Evolutionary conservation across 2,888 invertebrate genomes (phyloP), one percentile per base, ranked within the genome.

Genomic region (Cosmopolites sordidus): DNA sequence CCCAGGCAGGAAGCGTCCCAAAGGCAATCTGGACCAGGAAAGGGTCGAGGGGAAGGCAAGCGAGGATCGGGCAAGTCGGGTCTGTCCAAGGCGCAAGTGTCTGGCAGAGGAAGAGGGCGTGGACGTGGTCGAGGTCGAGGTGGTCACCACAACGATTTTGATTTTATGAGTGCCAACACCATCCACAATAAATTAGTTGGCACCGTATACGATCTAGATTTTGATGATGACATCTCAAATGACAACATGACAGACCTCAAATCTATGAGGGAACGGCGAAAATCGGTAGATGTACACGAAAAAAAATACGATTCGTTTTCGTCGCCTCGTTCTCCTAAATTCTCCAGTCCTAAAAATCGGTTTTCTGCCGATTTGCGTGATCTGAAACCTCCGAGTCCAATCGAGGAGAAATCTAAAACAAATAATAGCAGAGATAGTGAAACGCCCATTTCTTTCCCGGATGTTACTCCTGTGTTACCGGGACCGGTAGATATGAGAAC

Each of bases 401-500:
- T 73, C 54, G 68, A 66, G 53, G 73, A 72, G 46, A 40, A 40
- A 40, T 15, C 6, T 8, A 40, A 40, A 14, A 59, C 9, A 59
- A 58, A 43, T 60, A 60, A n/a, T 3, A 14, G 9, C 9, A 16
- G 15, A 11, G 60, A 64, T 12, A 63, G 62, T 9, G 66, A 73
- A 44, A 65, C 70, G 12, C 68, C 73, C 41, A 76, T 75, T 39
- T 68, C 77, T 14, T 76, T 82, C 56, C 75, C 78, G 43, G 78
- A 82, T 41, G 86, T 87, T 5, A 79, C 83, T 60, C 86, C 89
- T 0, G 81, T 91, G 45, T 72, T 92, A 58, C 91, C 92, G 0
- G 92, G 90, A 1, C 92, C 92, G 0, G 92, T 92, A 0, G 91
- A 92, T 69, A 92, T 92, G 92, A 82, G 92, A 48, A 91, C 91